phyloP scores from a whole-genome alignment of 2,888 invertebrate genomes.

The Acleris literana region DNA sequence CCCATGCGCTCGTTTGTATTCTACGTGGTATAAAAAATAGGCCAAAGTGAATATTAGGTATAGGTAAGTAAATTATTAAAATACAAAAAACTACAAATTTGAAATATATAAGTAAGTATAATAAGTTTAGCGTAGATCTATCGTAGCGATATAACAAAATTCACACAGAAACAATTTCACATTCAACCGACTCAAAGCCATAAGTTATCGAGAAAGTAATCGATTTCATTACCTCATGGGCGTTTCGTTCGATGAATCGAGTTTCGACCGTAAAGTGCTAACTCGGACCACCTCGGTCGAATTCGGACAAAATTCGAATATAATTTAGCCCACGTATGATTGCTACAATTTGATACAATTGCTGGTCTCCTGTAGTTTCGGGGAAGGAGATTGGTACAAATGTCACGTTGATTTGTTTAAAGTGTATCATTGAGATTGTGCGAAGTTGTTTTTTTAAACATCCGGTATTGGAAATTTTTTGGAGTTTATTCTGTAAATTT shows the following conservation, averaged over 20 bases:
- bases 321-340: conserved; percentile 47
- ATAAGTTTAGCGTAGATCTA: background rate
- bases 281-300: conserved; percentile 49
- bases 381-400: conserved; percentile 31
- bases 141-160: background rate
- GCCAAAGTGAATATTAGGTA: too few relatives aligned
- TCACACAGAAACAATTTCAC: conserved; percentile 18
- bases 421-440: background rate
- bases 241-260: conserved; percentile 49
- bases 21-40: too few relatives aligned
- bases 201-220: conserved; percentile 43
- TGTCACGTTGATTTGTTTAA: conserved; percentile 15
- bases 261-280: conserved; percentile 54
- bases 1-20: too few relatives aligned
- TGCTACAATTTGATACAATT: conserved; percentile 54
- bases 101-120: too few relatives aligned
- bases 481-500: too few relatives aligned
- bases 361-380: conserved; percentile 42
- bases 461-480: too few relatives aligned
- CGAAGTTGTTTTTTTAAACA: too few relatives aligned
- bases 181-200: conserved; percentile 19
- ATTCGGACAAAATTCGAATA: conserved; percentile 42
- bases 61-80: too few relatives aligned
- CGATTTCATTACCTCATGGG: conserved; percentile 43
- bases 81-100: too few relatives aligned